Base-by-base conservation (phyloP, 2,888 invertebrate genomes). In the Sisyra terminalis region DNA sequence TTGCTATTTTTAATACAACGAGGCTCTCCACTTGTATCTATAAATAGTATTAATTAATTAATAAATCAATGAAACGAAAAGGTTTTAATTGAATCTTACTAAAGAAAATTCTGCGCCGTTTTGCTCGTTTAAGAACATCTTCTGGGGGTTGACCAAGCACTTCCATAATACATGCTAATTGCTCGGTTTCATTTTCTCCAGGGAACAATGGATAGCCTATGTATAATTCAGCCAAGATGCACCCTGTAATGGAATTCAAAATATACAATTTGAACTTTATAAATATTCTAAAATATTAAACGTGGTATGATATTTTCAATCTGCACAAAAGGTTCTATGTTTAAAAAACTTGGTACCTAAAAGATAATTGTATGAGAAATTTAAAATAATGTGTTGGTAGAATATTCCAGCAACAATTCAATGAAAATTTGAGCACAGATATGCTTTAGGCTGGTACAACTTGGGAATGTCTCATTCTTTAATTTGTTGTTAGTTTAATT, bases 121-220 rank as follows among this genome's bases (percentile, higher is more conserved):
- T 82, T 29, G 93, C 92, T 49, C 79, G 78, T 48, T 79, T 75
- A 48, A 94, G 76, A 48, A 94, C 75, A 54, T 84, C 79, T 45
- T 85, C 82, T 2, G 93, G 88, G 2, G 96, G 94, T 49, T 82
- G 70, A 15, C 92, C 93, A 48, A 93, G 68, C 43, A 94, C 78
- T 67, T 96, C 94, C 92, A 96, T 94, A 54, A 94, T 86, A 66
- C 94, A 94, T 44, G 93, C 90, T 49, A 96, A 72, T 64, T 96
- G 94, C 58, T 94, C 96, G 46, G 89, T 84, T 67, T 96, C 94
- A 59, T 93, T 92, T 68, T 94, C 94, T 1, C 94, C 94, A 17
- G 94, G 94, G 63, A 94, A 94, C 46, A 96, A 69, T 0, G 94
- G 94, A 59, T 88, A 90, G 35, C 96, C 92, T 6, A 93, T 94